Conservation (phyloP, 2,888 invertebrate genomes). For the Nymphalis urticae region DNA sequence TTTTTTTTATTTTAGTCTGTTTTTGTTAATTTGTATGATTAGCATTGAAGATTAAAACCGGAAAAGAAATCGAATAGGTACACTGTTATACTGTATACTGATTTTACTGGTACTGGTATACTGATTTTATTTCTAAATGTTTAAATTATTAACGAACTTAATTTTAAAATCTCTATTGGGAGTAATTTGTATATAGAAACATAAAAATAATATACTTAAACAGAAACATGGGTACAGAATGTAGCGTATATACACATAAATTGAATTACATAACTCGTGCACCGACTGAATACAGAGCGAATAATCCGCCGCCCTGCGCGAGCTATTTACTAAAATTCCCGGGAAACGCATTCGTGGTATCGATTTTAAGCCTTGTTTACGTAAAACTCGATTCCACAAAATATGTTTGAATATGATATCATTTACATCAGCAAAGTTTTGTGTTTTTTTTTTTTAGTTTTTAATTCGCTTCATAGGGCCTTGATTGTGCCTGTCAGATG, state of each 20-base stretch:
- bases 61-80: too few species aligned
- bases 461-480: conserved; percentile 3
- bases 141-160: too few species aligned
- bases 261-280: neutral
- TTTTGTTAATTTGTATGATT: too few species aligned
- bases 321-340: conserved; percentile 9
- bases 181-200: too few species aligned
- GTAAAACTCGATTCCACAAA: conserved; percentile 12
- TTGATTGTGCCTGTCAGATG: neutral
- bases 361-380: conserved; percentile 19
- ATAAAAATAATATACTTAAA: neutral
- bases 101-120: too few species aligned
- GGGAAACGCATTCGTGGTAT: conserved; percentile 10
- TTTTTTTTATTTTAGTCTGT: too few species aligned
- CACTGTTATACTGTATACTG: too few species aligned
- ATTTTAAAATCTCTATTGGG: too few species aligned
- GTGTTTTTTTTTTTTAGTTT: neutral
- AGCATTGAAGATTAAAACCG: too few species aligned
- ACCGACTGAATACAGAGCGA: neutral
- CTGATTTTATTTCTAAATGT: too few species aligned
- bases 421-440: neutral
- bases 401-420: neutral
- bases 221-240: neutral
- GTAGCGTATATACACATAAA: neutral
- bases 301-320: neutral